These are phyloP conservation scores for Herpailurus yagouaroundi DNA, from an alignment of 2,113 vertebrate genomes.

Conservation along the genomic window DNA sequence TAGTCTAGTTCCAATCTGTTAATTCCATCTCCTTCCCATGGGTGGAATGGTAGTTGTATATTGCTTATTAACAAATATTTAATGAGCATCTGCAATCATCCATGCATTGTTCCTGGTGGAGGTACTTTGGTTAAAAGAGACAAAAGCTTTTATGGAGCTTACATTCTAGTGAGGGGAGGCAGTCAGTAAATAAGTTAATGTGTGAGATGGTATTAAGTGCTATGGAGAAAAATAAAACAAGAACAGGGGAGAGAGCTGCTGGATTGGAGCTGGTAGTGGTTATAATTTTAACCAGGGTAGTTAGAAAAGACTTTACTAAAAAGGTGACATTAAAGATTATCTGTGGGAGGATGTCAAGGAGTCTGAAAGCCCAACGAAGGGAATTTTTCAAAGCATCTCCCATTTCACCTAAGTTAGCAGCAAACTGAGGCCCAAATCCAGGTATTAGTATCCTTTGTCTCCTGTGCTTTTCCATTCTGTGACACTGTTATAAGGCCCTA, in stretches of 20 bases:
- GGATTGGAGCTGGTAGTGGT: neutral
- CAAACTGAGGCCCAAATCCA: neutral
- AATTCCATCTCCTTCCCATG: neutral
- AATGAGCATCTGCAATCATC: neutral
- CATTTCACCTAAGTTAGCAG: neutral
- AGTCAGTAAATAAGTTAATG: neutral
- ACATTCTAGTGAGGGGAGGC: neutral
- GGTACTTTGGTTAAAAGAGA: neutral
- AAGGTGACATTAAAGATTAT: neutral
- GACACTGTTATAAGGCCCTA: conserved; percentile 4
- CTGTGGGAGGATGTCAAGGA: neutral
- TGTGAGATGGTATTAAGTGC: neutral
- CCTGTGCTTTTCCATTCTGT: neutral
- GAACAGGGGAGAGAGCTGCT: neutral
- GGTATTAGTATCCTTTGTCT: neutral
- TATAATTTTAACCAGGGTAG: neutral
- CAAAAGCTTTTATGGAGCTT: neutral
- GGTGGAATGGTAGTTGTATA: neutral
- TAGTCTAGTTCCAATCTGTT: neutral
- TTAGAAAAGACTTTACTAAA: neutral
- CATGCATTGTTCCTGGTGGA: neutral
- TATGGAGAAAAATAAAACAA: conserved; percentile 33
- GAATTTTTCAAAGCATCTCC: neutral
- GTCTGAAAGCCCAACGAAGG: neutral
- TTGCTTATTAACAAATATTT: neutral